phyloP scores from a whole-genome alignment of 2,797 vertebrate species.

The Dryobates pubescens region DNA sequence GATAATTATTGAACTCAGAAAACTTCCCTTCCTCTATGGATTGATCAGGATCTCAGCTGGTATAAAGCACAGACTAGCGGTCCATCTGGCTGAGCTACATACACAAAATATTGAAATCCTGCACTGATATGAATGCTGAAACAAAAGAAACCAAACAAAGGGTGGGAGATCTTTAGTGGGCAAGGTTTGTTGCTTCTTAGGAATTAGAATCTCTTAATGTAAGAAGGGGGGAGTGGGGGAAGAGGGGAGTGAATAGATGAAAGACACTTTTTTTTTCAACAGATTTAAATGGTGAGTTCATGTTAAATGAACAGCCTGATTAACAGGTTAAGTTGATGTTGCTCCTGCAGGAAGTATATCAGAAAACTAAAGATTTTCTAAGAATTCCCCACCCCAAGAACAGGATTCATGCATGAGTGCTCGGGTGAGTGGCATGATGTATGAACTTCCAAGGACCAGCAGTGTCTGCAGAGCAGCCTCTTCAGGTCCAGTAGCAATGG shows the following conservation, averaged over 20 bases:
- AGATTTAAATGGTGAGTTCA: not conserved
- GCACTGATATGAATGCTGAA: not conserved
- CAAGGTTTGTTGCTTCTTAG: not conserved
- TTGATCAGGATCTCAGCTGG: not conserved
- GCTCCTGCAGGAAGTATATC: not conserved
- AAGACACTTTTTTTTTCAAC: not conserved
- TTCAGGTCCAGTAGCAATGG: not conserved
- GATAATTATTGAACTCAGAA: not conserved
- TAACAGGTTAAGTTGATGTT: not conserved
- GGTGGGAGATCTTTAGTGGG: not conserved
- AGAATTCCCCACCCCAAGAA: fast-evolving
- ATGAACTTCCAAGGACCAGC: fast-evolving
- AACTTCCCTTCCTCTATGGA: not conserved
- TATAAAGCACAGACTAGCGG: not conserved
- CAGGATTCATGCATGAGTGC: not conserved
- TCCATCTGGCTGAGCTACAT: not conserved
- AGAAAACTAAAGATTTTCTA: not conserved
- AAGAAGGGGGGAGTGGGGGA: not conserved
- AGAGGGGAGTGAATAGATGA: not conserved
- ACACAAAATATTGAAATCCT: not conserved
- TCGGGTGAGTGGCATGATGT: fast-evolving
- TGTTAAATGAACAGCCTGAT: not conserved
- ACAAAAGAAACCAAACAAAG: not conserved
- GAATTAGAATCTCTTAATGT: not conserved
- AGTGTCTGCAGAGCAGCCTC: not conserved